Evolutionary conservation across 1,140 invertebrate genomes (phyloP).

Genomic region (Eurosta solidaginis): DNA sequence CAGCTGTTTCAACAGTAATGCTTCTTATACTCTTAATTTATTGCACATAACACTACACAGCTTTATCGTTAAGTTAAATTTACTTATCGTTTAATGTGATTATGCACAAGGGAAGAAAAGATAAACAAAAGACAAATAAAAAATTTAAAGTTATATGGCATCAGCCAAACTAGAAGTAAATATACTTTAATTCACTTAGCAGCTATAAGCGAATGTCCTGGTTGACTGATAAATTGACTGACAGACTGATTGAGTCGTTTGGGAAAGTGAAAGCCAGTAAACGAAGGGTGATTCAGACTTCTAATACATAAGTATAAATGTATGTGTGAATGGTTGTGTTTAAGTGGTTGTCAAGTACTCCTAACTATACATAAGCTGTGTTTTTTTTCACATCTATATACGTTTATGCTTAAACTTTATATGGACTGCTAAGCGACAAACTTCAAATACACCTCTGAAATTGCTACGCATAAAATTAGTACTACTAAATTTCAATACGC

Average conservation of each 20-base stretch:
- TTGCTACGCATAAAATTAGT: too few relatives aligned
- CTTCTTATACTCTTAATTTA: background rate
- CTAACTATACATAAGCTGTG: too few relatives aligned
- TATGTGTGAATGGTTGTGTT: background rate
- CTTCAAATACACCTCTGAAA: too few relatives aligned
- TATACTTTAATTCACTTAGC: constrained; percentile 22
- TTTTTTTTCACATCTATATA: too few relatives aligned
- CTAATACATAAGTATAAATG: background rate
- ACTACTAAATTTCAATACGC: too few relatives aligned
- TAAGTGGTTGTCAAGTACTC: too few relatives aligned
- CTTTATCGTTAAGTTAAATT: background rate
- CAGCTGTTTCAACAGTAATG: background rate
- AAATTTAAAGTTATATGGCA: background rate
- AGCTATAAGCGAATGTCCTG: constrained; percentile 11
- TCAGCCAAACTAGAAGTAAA: constrained; percentile 17
- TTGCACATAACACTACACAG: background rate
- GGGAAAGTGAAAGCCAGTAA: constrained; percentile 5
- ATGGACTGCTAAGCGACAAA: too few relatives aligned
- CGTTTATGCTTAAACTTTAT: too few relatives aligned
- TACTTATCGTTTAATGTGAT: constrained; percentile 6
- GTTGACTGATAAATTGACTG: background rate
- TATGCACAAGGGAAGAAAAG: background rate
- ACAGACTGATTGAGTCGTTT: background rate
- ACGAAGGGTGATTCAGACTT: background rate
- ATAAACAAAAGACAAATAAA: background rate